These are phyloP conservation scores for Chlorocebus sabaeus DNA, from an alignment of 2,113 vertebrate species.

Conservation along the genomic window DNA sequence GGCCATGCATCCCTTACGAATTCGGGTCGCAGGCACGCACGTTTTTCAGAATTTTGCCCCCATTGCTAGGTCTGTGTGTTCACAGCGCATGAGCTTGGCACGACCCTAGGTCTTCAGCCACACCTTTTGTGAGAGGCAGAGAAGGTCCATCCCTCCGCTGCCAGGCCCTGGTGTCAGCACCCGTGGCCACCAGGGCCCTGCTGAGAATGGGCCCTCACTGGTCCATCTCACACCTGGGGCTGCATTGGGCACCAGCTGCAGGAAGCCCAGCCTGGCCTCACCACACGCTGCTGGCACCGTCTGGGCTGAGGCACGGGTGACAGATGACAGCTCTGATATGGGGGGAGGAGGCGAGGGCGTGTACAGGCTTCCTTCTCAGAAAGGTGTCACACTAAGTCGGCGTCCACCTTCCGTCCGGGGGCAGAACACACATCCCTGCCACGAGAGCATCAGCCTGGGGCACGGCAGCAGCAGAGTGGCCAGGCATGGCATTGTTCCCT, in stretches of 20 bases:
- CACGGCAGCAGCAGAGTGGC: neutral
- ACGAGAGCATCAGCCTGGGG: neutral
- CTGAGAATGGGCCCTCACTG: neutral
- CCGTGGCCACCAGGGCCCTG: neutral
- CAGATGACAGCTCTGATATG: neutral
- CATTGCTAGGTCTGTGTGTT: neutral
- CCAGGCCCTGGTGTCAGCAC: no score
- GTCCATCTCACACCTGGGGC: neutral
- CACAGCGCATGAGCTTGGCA: neutral
- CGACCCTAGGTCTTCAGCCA: neutral
- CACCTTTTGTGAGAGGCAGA: neutral
- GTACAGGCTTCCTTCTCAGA: neutral
- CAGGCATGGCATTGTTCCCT: neutral
- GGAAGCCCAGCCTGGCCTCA: neutral
- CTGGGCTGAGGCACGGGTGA: neutral
- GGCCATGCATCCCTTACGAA: neutral
- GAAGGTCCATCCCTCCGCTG: neutral
- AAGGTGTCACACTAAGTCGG: neutral
- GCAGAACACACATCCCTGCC: neutral
- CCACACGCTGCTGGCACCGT: neutral
- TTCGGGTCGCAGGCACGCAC: fast-evolving
- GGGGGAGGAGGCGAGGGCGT: neutral
- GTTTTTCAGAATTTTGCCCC: no score
- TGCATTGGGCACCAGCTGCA: neutral
- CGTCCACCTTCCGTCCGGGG: neutral